phyloP scores from a whole-genome alignment of 2,113 vertebrate genomes.

The Corythaixoides concolor region DNA sequence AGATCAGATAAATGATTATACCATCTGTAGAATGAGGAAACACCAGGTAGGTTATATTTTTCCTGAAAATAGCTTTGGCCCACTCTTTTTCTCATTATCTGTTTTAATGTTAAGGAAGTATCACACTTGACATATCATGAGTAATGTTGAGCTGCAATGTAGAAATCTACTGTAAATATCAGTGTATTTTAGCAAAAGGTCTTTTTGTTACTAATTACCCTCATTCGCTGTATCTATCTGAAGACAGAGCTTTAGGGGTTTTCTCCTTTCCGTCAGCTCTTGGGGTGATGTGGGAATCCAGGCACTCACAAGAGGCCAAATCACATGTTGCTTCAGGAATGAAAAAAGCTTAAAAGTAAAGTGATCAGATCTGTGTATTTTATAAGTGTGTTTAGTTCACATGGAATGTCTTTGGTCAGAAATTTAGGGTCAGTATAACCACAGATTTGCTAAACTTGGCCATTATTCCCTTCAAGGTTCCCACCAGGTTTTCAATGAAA shows the following conservation, averaged over 20 bases:
- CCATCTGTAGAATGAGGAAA: not conserved
- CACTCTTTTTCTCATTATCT: not conserved
- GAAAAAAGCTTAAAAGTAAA: not conserved
- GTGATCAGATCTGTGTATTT: not conserved
- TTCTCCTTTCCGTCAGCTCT: not conserved
- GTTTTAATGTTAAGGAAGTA: not conserved
- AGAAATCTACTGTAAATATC: not conserved
- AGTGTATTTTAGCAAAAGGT: not conserved
- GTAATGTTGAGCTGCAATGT: not conserved
- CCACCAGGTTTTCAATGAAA: not conserved
- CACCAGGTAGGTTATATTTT: not conserved
- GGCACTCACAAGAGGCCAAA: not conserved
- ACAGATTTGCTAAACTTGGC: not conserved
- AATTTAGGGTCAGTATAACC: not conserved
- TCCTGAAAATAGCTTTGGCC: not conserved
- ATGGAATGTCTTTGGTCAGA: not conserved
- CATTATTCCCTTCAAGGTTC: not conserved
- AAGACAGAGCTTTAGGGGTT: not conserved
- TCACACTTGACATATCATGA: not conserved
- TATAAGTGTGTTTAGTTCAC: not conserved
- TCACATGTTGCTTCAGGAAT: rapidly evolving
- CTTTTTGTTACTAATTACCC: not conserved
- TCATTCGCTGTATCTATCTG: not conserved
- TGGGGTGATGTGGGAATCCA: not conserved
- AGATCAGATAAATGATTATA: not conserved